phyloP scores from a whole-genome alignment of 30 jellyfish, hydroid and myxozoan genomes.

The Turritopsis rubra region DNA sequence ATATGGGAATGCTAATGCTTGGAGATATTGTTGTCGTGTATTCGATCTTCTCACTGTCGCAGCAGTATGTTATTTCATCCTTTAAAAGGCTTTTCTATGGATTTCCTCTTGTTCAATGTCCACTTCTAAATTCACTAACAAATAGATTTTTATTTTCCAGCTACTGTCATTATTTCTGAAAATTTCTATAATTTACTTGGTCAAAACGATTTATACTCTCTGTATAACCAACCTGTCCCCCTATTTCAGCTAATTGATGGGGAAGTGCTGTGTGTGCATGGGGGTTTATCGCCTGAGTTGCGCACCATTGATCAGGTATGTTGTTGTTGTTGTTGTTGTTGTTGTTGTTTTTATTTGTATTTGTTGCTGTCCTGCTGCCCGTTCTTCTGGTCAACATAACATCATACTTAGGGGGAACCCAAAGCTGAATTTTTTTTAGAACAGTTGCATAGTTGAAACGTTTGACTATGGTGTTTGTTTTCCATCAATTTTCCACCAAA shows the following conservation, averaged over 20 bases:
- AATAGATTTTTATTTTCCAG: not conserved
- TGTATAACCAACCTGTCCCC: not conserved
- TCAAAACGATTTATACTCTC: too few relatives aligned
- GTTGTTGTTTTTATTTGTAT: not conserved
- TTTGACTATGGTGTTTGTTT: too few relatives aligned
- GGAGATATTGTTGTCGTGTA: slow-evolving; percentile 91
- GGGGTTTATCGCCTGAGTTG: slow-evolving; percentile 95
- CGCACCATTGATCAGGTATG: slow-evolving; percentile 83
- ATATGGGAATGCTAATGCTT: slow-evolving; percentile 96
- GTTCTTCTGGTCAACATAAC: too few relatives aligned
- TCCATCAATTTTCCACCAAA: not conserved
- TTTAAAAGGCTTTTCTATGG: not conserved
- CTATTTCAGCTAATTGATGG: slow-evolving; percentile 71
- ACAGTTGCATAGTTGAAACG: too few relatives aligned
- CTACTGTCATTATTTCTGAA: too few relatives aligned
- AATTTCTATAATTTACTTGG: too few relatives aligned
- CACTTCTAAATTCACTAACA: not conserved
- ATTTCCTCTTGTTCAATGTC: not conserved
- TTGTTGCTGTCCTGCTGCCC: not conserved
- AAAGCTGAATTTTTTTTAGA: too few relatives aligned
- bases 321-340: not conserved
- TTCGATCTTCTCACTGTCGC: slow-evolving; percentile 91
- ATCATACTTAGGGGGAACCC: too few relatives aligned
- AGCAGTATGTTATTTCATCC: slow-evolving; percentile 56
- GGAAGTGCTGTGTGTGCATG: slow-evolving; percentile 94